Percentiles rank a stretch among this genome's conserved stretches.
These are phyloP conservation scores for Buphagus erythrorhynchus DNA, from an alignment of 2,797 vertebrate genomes.

Conservation along the genomic window DNA sequence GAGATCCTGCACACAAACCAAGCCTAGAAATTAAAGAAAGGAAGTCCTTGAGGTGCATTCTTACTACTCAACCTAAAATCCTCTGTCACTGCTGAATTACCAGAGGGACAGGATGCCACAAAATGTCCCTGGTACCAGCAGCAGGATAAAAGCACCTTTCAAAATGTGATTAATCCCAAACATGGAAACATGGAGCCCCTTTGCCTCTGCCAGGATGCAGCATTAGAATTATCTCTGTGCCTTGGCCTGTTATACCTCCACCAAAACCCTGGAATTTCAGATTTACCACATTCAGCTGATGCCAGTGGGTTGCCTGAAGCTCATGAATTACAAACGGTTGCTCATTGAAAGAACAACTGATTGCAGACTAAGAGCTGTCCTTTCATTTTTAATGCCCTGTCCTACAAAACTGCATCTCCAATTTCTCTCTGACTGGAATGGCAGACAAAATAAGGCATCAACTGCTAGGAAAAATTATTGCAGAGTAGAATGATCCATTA, in stretches of 20 bases:
- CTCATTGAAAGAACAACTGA: neutral
- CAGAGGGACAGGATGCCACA: neutral
- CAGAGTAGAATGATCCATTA: neutral
- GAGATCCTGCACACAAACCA: neutral
- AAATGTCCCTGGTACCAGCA: neutral
- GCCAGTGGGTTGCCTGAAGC: neutral
- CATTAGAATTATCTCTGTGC: neutral
- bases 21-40: neutral
- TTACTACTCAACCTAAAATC: neutral
- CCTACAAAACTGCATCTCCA: neutral
- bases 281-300: slow-evolving; percentile 13
- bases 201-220: neutral
- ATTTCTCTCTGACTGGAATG: neutral
- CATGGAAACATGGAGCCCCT: neutral
- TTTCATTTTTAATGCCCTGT: neutral
- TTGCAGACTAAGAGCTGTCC: neutral
- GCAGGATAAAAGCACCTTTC: neutral
- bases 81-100: neutral
- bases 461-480: neutral
- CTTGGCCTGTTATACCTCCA: neutral
- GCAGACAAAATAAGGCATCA: neutral
- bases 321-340: neutral
- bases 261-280: neutral
- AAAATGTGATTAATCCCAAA: neutral
- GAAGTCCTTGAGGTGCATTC: neutral